Base-by-base conservation (phyloP, 2,113 vertebrate species). In the Lampris megalopsis region DNA sequence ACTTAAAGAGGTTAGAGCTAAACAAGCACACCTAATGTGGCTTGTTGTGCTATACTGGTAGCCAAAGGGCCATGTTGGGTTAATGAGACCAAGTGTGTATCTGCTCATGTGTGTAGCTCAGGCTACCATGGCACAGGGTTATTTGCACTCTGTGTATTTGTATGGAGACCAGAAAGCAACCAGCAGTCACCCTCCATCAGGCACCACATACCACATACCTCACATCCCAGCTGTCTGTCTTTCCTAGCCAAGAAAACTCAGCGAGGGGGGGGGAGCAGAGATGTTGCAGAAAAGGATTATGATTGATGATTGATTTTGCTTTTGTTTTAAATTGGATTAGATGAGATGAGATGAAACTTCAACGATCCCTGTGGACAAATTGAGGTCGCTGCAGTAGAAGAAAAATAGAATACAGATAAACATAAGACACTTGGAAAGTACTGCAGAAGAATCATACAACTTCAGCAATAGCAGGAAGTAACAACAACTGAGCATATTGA, bases 61-160 rank as follows among this genome's bases (percentile, higher is more conserved):
- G 79, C 79, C 68, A 84, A 76, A 71, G 62, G 68, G 7, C 68
- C 63, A 59, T 79, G 71, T 79, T 56, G n/a, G 1, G 67, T 70
- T 74, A 9, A 52, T 61, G 42, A 41, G 62, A 24, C 24, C 24
- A 24, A 53, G 67, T 66, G 63, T 71, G 50, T 68, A 10, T 8
- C n/a, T 9, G 57, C 57, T 24, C 45, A 41, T 74, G 40, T 49
- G 45, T 13, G 45, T 59, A 41, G 58, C 41, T 1, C n/a, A 13
- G 52, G 7, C 73, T 47, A 75, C 79, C 64, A 42, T 2, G 1
- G 47, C 4, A 61, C 73, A 43, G 60, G 68, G 54, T 77, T 85
- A 77, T 83, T 82, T 71, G 66, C 82, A 73, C 71, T 76, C 72
- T 79, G 68, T 75, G 79, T 38, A 7, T 76, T 82, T 84, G 81